phyloP scores from a whole-genome alignment of 2,888 invertebrate genomes.

The Belgica antarctica region DNA sequence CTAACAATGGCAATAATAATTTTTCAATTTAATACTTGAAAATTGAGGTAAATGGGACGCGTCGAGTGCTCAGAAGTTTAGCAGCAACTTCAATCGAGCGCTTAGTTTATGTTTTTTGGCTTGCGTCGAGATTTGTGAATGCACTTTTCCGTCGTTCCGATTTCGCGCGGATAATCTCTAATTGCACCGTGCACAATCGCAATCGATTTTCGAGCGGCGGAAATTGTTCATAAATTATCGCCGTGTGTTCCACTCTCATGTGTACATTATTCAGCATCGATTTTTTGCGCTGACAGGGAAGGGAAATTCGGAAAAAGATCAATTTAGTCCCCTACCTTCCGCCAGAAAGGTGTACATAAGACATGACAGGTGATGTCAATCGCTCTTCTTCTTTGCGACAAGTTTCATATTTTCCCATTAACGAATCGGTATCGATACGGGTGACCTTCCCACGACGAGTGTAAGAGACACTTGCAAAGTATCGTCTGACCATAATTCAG shows the following conservation, averaged over 20 bases:
- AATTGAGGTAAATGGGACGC: slow-evolving; percentile 43
- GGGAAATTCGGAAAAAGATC: too few species aligned
- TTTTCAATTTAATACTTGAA: slow-evolving; percentile 40
- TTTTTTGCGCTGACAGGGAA: too few species aligned
- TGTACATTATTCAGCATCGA: too few species aligned
- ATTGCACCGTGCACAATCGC: neutral
- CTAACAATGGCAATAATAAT: slow-evolving; percentile 43
- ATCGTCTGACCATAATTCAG: too few species aligned
- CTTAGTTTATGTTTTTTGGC: too few species aligned
- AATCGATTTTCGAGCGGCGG: neutral
- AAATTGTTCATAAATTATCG: slow-evolving; percentile 5
- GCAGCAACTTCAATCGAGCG: neutral
- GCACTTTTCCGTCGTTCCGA: neutral
- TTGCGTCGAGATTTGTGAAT: neutral
- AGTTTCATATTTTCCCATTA: neutral
- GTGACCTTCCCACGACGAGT: too few species aligned
- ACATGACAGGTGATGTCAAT: neutral
- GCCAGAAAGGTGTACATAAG: too few species aligned
- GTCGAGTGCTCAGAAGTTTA: slow-evolving; percentile 22
- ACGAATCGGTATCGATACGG: neutral
- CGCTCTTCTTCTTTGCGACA: neutral
- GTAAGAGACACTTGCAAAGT: too few species aligned
- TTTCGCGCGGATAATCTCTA: neutral
- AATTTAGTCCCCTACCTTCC: too few species aligned
- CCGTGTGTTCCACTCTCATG: too few species aligned